Base-by-base conservation (phyloP, 2,113 vertebrate genomes). In the Podarcis muralis region DNA sequence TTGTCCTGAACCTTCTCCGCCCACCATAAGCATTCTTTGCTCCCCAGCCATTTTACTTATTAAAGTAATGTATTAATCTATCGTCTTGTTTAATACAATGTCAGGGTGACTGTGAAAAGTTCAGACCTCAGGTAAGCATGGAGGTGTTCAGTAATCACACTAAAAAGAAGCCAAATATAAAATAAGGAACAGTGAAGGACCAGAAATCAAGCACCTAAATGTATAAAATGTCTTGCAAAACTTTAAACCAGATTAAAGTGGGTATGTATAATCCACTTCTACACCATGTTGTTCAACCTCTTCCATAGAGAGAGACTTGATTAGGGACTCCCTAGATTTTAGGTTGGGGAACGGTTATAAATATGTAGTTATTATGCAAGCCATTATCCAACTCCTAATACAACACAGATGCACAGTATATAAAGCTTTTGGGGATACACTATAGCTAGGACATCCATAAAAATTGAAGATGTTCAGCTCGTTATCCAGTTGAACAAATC, bases 401-500 rank as follows among this genome's bases (percentile, higher is more conserved):
- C 16, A 74, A 72, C 16, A 74, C 48, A 40, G 48, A 81, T 81
- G 68, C 43, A 74, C 66, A n/a, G 13, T 81, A 48, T 48, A 13
- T 68, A 74, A 85, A 71, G 88, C 43, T 72, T 84, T 80, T 59
- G 48, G 16, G 76, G 48, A 59, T 80, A 87, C 65, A 62, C 40
- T 81, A 57, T 87, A 57, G 66, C 85, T 87, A 71, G 77, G 77
- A 71, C 69, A 62, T 75, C 79, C 79, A 81, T 87, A 82, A 87
- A 81, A 87, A 81, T 1, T 22, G 69, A 87, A 76, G 37, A 65
- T 74, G 57, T 88, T 75, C 79, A 83, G 71, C 12, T 88, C 37
- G 65, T 88, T 88, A 87, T 81, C 77, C 69, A 66, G 40, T 86
- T 89, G 84, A 81, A 88, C 72, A 88, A 81, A 83, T 83, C 71